These are phyloP conservation scores for Plotosus lineatus DNA, from an alignment of 2,113 vertebrate species.

Conservation along the genomic window DNA sequence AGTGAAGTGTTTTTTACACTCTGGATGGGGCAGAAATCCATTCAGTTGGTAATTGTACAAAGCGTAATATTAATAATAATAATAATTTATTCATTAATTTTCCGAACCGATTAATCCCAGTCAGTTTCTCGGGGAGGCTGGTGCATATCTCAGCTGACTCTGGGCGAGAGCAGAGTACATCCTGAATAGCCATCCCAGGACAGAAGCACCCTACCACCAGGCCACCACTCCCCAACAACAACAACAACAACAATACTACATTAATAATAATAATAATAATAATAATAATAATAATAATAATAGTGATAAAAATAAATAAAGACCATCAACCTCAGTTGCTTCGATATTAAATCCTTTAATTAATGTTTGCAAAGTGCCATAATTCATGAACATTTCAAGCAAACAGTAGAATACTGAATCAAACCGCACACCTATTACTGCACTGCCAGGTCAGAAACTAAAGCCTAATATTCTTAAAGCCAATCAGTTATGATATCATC, in stretches of 20 bases:
- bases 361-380: conserved; percentile 40
- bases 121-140: too few relatives aligned
- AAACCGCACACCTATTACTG: conserved; percentile 7
- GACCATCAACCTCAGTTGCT: neutral
- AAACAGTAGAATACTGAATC: conserved; percentile 32
- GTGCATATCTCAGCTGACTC: too few relatives aligned
- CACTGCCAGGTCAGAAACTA: conserved; percentile 10
- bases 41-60: neutral
- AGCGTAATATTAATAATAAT: neutral
- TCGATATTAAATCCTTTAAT: conserved; percentile 42
- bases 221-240: too few relatives aligned
- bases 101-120: too few relatives aligned
- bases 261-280: neutral
- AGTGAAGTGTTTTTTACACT: neutral
- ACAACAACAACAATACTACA: too few relatives aligned
- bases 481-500: neutral
- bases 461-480: neutral
- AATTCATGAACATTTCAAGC: conserved; percentile 45
- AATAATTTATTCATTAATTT: too few relatives aligned
- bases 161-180: too few relatives aligned
- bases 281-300: neutral
- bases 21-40: neutral
- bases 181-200: too few relatives aligned
- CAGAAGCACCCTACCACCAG: too few relatives aligned
- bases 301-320: neutral